Base-by-base conservation (phyloP, 2,888 invertebrate species). In the Idaea dimidiata region DNA sequence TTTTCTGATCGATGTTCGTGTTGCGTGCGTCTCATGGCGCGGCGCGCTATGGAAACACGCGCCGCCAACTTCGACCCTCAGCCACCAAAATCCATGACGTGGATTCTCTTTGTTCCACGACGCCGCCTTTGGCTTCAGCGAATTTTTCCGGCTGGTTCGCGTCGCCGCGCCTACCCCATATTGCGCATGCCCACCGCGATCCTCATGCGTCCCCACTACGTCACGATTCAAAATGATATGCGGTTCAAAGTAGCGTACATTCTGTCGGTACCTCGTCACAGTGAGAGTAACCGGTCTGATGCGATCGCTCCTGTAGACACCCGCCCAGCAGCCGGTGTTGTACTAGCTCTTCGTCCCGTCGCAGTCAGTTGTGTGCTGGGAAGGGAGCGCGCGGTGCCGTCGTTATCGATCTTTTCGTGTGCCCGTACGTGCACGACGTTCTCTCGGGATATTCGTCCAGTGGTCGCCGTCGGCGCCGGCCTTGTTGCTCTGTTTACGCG, bases 401-500 rank as follows among this genome's bases (percentile, higher is more conserved):
- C 81, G 79, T 83, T 91, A 91, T 91, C 89, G 91, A 91, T 91
- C 89, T 86, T 81, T 86, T 84, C 80, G 86, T 83, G 82, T 81
- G 83, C 80, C 81, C 86, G 87, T 79, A 87, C 83, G 88, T 82
- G 87, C 84, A 83, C 87, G 80, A 81, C 88, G 84, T 81, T 84
- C 84, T 87, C 87, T 84, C 88, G 87, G 86, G 86, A 91, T 89
- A 90, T 85, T 90, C 88, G 87, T 76, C 83, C 82, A 86, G 83
- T 84, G 85, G 82, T 90, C 87, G 89, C 86, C 89, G 90, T 91
- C 89, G 89, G 91, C 89, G 89, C 91, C 89, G 89, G 88, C 87
- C 88, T 86, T 89, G 86, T 84, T 85, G 83, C 82, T 82, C 86
- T 86, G 88, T 90, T 89, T 88, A 87, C 88, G 85, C 84, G 87